Evolutionary conservation across 2,888 invertebrate genomes (phyloP), one percentile per base, ranked within the genome.

Genomic region (Polia nebulosa): DNA sequence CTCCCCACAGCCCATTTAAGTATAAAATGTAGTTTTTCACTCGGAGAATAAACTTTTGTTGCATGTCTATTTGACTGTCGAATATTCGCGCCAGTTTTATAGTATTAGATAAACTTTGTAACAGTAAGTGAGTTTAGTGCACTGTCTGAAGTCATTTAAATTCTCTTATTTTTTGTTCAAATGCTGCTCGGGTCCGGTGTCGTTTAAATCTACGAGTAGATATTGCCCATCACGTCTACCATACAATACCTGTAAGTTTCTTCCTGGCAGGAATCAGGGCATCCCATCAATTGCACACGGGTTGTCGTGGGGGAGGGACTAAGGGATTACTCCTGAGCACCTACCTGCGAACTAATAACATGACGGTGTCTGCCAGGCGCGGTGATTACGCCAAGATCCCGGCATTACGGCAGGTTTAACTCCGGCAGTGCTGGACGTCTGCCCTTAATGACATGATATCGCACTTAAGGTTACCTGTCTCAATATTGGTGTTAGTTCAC

Each of bases 21-120:
- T 66, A 53, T 9, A 53, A 62, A 78, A 73, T 58, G 11, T 57
- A 49, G 66, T 67, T 78, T 76, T 67, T 76, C 53, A 67, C 34
- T 66, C 49, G 15, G 29, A 25, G 25, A 29, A 29, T 34, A 78
- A 73, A 66, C 34, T 78, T 60, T 57, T 13, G 22, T 29, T 51
- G 39, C 56, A 45, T 39, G n/a, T 49, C 47, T 73, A 57, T 57
- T 29, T 57, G 36, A 22, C 15, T 20, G 56, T 51, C 34, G 6
- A 66, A 36, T 57, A 17, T 66, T 20, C 49, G 27, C 36, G 13
- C 20, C 6, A 20, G 34, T 15, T 53, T 27, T 20, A 13, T 25
- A 41, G 3, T n/a, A n/a, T n/a, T n/a, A 60, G 36, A 41, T 20
- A 15, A 45, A 55, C 44, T 55, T 49, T 53, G 29, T 25, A 36